phyloP scores from a whole-genome alignment of 2,888 invertebrate genomes.

The Pandemis corylana region DNA sequence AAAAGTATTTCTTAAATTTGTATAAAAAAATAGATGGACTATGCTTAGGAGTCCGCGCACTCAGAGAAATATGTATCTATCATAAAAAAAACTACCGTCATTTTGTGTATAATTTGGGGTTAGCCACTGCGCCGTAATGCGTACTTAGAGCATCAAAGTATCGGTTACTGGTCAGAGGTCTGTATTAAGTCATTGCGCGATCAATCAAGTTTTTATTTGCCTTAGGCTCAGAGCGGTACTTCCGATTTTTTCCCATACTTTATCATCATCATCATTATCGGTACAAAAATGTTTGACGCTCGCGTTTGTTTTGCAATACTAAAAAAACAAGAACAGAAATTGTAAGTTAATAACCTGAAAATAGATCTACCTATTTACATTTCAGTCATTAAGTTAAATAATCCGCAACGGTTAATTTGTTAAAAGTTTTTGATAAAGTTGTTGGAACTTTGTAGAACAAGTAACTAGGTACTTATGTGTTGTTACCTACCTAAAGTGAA shows the following conservation, averaged over 20 bases:
- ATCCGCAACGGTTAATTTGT: no score
- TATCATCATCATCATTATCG: slow-evolving; percentile 40
- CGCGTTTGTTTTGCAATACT: slow-evolving; percentile 17
- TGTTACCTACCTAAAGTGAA: no score
- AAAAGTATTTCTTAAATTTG: not conserved
- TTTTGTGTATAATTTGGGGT: slow-evolving; percentile 34
- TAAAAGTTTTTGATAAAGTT: no score
- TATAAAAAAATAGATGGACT: not conserved
- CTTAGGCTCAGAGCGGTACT: slow-evolving; percentile 34
- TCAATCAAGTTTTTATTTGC: slow-evolving; percentile 42
- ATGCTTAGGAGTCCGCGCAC: not conserved
- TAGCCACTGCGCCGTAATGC: slow-evolving; percentile 24
- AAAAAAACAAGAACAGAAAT: slow-evolving; percentile 22
- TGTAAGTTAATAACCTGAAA: slow-evolving; percentile 14
- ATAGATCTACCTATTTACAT: not conserved
- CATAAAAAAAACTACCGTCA: slow-evolving; percentile 16
- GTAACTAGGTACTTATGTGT: no score
- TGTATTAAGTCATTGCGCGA: slow-evolving; percentile 42
- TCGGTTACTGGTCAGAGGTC: slow-evolving; percentile 28
- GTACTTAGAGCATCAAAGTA: slow-evolving; percentile 32
- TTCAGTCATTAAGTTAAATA: not conserved
- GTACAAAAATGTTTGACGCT: slow-evolving; percentile 7
- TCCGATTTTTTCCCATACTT: slow-evolving; percentile 41
- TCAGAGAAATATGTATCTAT: not conserved
- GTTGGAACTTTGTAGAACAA: no score